Evolutionary conservation across 1,140 invertebrate species (phyloP), one percentile per base, ranked within the genome.

Genomic region (Sminthurides bifidus): DNA sequence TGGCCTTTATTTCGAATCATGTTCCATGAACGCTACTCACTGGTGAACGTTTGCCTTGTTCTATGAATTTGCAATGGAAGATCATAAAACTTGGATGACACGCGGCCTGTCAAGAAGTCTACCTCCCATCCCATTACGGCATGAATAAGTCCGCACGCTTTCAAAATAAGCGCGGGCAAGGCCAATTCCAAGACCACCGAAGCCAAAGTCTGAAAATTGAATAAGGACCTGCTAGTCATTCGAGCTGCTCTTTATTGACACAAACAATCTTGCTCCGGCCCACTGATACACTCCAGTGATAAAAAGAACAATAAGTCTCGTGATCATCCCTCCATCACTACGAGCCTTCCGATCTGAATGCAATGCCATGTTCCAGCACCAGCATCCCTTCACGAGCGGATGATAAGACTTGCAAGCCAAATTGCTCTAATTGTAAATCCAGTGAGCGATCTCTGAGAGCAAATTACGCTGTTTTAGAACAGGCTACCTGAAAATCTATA

Each of bases 71-170:
- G 58, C 50, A 57, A 59, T 44, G 50, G 29, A 59, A 54, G 55
- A 60, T 54, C 55, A 57, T 59, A 59, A 63, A 63, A 63, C 57
- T 60, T 56, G 24, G 17, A 24, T 38, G 49, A 46, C 61, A 63
- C 61, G 61, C 61, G 61, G 55, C 61, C 61, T 63, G 61, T 63
- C 61, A 59, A 58, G 49, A 49, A 24, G 31, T 41, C 38, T 38
- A 60, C 61, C 61, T 59, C 61, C 61, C 61, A 59, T 41, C 24
- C 49, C 45, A 59, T 63, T 41, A 63, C 26, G 19, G 23, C 24
- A 21, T 26, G 4, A 40, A 40, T 38, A 17, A 10, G 30, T 30
- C n/a, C 48, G 24, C 30, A 10, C n/a, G n/a, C 45, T 12, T 29
- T 29, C 45, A 26, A 10, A 8, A 29, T 24, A 44, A 10, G n/a